phyloP scores from a whole-genome alignment of 1,140 invertebrate genomes.

The Sarcophaga bullata region DNA sequence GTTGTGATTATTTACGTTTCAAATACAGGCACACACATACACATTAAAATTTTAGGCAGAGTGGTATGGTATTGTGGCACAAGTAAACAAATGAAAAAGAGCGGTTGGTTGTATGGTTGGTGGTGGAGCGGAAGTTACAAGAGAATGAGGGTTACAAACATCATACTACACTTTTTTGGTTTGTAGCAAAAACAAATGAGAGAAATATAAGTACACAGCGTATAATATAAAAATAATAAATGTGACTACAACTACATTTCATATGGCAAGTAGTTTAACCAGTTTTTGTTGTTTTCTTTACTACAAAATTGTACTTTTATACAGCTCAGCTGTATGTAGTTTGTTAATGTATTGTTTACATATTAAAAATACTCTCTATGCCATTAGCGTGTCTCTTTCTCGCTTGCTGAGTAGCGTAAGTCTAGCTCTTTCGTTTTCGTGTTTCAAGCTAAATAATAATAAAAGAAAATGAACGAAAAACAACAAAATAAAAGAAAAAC shows the following conservation, averaged over 20 bases:
- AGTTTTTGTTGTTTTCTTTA: constrained; percentile 14
- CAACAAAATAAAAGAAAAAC: neutral
- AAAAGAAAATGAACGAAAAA: neutral
- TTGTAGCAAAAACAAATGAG: neutral
- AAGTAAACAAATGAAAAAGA: too few relatives aligned
- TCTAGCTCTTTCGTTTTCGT: neutral
- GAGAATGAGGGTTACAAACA: neutral
- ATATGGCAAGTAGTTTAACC: constrained; percentile 11
- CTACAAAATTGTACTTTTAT: neutral
- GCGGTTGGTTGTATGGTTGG: neutral
- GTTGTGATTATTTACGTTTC: too few relatives aligned
- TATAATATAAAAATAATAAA: neutral
- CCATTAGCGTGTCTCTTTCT: neutral
- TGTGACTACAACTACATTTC: neutral
- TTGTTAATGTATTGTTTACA: neutral
- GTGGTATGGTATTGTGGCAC: too few relatives aligned
- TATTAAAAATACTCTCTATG: constrained; percentile 7
- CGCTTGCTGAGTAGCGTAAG: neutral
- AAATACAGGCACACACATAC: too few relatives aligned
- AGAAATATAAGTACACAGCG: neutral
- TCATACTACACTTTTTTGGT: neutral
- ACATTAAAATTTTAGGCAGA: too few relatives aligned
- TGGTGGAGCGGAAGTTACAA: neutral
- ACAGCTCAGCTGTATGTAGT: neutral
- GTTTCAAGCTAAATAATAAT: neutral